Conservation (phyloP, 2,888 invertebrate species). For the Icerya purchasi region DNA sequence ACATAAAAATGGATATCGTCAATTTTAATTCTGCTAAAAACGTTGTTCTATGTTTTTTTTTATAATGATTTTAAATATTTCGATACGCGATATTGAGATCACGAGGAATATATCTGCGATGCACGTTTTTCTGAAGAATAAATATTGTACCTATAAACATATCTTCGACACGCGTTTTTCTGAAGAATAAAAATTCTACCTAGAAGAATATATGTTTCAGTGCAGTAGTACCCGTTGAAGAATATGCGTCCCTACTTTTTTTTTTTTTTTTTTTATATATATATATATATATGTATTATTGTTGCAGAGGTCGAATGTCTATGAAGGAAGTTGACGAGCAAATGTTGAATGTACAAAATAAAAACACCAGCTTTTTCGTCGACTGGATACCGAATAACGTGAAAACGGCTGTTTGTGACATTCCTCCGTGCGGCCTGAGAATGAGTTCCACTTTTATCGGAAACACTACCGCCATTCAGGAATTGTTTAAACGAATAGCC, state of each 20-base stretch:
- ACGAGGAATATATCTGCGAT: too few relatives aligned
- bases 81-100: too few relatives aligned
- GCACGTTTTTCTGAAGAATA: too few relatives aligned
- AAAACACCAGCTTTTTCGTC: conserved; percentile 25
- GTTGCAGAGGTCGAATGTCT: conserved; percentile 23
- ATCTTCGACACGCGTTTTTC: too few relatives aligned
- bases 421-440: conserved; percentile 35
- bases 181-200: too few relatives aligned
- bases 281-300: neutral
- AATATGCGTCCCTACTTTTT: neutral
- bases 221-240: neutral
- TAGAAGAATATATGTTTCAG: neutral
- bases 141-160: too few relatives aligned
- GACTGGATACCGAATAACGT: conserved; percentile 26
- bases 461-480: conserved; percentile 32
- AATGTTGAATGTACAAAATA: conserved; percentile 30
- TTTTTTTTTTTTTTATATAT: neutral
- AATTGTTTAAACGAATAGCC: conserved; percentile 31
- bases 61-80: too few relatives aligned
- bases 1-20: too few relatives aligned
- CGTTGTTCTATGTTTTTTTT: too few relatives aligned
- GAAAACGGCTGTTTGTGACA: conserved; percentile 37
- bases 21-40: too few relatives aligned
- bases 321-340: conserved; percentile 31
- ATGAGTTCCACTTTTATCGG: conserved; percentile 38